Evolutionary conservation across 2,113 vertebrate species (phyloP).

Genomic region (Marmota monax): DNA sequence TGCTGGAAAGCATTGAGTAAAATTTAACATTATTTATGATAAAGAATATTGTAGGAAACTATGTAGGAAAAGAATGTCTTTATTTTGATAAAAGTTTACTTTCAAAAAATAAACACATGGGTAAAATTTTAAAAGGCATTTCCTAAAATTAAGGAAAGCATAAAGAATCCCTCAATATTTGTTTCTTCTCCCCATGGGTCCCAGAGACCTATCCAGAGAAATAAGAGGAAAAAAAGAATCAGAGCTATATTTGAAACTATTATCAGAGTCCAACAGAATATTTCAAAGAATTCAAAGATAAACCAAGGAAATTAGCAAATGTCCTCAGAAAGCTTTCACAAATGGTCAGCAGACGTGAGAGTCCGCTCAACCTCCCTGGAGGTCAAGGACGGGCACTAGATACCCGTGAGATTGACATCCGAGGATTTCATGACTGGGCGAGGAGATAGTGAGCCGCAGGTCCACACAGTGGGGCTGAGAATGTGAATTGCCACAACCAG

Average conservation of each 20-base stretch:
- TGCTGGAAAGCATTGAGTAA: background rate
- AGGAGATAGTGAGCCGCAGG: background rate
- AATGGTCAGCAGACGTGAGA: background rate
- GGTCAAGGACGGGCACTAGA: too few species aligned
- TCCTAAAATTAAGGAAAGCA: background rate
- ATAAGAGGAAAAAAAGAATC: background rate
- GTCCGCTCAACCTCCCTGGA: too few species aligned
- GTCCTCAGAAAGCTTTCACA: background rate
- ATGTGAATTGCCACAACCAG: background rate
- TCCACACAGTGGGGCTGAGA: background rate
- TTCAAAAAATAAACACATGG: background rate
- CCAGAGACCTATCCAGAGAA: background rate
- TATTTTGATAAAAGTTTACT: background rate
- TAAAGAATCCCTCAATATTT: background rate
- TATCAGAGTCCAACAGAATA: background rate
- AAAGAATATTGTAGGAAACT: background rate
- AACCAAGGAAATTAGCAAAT: background rate
- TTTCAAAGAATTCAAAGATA: background rate
- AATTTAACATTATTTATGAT: background rate
- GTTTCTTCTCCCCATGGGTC: background rate
- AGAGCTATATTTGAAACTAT: background rate
- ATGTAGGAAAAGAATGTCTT: background rate
- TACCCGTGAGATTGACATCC: background rate
- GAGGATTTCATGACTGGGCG: background rate
- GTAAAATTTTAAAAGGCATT: background rate